Conservation (phyloP, 1,140 invertebrate genomes). For the Pseudomyrmex gracilis region DNA sequence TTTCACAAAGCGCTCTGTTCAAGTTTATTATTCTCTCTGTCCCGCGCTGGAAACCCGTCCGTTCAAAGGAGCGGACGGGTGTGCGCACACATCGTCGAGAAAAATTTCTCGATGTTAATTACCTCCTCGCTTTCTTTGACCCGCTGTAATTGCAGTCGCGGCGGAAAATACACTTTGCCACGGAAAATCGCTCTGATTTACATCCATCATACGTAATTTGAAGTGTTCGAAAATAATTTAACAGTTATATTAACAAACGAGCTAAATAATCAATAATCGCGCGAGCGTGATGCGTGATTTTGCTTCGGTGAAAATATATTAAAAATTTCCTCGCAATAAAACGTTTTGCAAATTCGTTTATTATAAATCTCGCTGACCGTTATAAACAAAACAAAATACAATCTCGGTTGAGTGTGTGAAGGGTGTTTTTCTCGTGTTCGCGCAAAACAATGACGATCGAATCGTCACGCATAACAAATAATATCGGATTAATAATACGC, state of each 20-base stretch:
- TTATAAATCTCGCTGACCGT: constrained; percentile 43
- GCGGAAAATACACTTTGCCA: constrained; percentile 19
- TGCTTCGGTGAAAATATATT: constrained; percentile 5
- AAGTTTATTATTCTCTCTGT: constrained; percentile 59
- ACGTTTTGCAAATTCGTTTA: constrained; percentile 51
- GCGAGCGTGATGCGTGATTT: not conserved
- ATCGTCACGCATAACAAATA: constrained; percentile 55
- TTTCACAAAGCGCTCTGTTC: constrained; percentile 48
- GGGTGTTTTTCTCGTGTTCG: constrained; percentile 37
- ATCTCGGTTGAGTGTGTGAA: not conserved
- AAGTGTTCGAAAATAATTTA: not conserved
- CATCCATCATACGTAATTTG: not conserved
- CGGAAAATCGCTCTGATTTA: constrained; percentile 20
- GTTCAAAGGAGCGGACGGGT: constrained; percentile 7
- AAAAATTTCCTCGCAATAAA: constrained; percentile 27
- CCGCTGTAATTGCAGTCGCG: not conserved
- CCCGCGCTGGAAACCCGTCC: not conserved
- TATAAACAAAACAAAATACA: constrained; percentile 2
- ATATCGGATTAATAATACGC: constrained; percentile 56
- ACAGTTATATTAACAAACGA: constrained; percentile 7
- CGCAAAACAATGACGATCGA: constrained; percentile 52
- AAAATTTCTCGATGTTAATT: constrained; percentile 33
- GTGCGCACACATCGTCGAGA: not conserved
- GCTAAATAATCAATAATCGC: constrained; percentile 37
- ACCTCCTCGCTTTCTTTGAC: constrained; percentile 10